phyloP scores from a whole-genome alignment of 2,113 vertebrate species.

The Forbesichthys papilliferus region DNA sequence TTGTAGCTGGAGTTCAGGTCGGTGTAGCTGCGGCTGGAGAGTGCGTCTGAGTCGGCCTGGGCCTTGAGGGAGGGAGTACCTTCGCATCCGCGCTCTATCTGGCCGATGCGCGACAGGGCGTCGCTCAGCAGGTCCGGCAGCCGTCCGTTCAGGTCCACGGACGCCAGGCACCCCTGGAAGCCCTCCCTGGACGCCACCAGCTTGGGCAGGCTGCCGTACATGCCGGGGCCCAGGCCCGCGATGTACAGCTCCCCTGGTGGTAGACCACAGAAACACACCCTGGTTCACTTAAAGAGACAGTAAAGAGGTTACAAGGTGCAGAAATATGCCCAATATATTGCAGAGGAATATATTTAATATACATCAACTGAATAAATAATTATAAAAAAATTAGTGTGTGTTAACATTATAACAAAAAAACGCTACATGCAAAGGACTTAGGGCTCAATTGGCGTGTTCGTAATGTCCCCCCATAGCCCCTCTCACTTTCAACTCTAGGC shows the following conservation, averaged over 20 bases:
- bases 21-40: conserved; percentile 32
- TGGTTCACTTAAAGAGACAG: not conserved
- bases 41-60: conserved; percentile 52
- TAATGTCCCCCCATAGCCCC: no score
- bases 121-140: conserved; percentile 95
- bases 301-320: no score
- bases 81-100: conserved; percentile 99
- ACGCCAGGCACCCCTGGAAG: conserved; percentile 96
- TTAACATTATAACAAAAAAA: no score
- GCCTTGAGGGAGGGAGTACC: conserved; percentile 80
- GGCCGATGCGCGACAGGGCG: conserved; percentile 92
- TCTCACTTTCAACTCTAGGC: no score
- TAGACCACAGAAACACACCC: not conserved
- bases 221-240: conserved; percentile 91
- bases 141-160: conserved; percentile 95
- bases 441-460: no score
- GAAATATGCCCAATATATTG: no score
- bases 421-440: no score
- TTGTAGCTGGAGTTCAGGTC: conserved; percentile 54
- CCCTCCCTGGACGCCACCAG: conserved; percentile 95
- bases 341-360: no score
- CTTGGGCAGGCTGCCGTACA: conserved; percentile 94
- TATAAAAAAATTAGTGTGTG: no score
- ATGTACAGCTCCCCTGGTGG: conserved; percentile 92
- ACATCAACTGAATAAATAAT: no score